phyloP scores from a whole-genome alignment of 2,113 vertebrate genomes.

The Apodemus sylvaticus region DNA sequence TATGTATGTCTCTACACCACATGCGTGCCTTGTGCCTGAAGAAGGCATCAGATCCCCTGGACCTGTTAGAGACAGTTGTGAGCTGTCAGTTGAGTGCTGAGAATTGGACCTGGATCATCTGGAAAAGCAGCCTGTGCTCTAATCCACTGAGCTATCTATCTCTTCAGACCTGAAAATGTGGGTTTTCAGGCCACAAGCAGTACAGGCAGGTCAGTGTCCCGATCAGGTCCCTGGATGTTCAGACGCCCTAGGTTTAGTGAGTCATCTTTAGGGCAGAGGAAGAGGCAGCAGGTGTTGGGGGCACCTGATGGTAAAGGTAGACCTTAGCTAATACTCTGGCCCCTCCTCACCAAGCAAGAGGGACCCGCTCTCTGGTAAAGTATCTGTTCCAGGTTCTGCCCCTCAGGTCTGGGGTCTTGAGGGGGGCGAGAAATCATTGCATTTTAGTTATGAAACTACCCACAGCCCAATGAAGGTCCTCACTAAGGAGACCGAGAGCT shows the following conservation, averaged over 20 bases:
- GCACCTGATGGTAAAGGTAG: neutral
- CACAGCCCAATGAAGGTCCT: neutral
- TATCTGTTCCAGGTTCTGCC: neutral
- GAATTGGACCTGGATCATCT: neutral
- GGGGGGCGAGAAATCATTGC: neutral
- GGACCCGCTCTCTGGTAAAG: neutral
- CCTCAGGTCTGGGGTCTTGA: neutral
- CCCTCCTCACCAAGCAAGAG: neutral
- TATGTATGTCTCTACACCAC: neutral
- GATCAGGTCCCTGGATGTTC: neutral
- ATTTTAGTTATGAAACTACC: neutral
- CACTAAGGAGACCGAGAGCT: neutral
- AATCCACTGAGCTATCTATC: neutral
- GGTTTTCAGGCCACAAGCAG: constrained; percentile 57
- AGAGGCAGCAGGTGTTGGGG: neutral
- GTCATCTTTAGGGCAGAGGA: neutral
- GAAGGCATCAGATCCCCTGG: neutral
- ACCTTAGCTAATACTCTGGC: neutral
- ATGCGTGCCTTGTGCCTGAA: neutral
- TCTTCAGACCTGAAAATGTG: neutral
- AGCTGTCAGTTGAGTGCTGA: neutral
- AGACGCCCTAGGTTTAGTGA: neutral
- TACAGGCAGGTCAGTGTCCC: neutral
- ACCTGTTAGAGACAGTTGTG: neutral
- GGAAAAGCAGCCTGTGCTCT: neutral